Evolutionary conservation across 1,140 invertebrate species (phyloP).

Genomic region (Apocrypta bakeri): DNA sequence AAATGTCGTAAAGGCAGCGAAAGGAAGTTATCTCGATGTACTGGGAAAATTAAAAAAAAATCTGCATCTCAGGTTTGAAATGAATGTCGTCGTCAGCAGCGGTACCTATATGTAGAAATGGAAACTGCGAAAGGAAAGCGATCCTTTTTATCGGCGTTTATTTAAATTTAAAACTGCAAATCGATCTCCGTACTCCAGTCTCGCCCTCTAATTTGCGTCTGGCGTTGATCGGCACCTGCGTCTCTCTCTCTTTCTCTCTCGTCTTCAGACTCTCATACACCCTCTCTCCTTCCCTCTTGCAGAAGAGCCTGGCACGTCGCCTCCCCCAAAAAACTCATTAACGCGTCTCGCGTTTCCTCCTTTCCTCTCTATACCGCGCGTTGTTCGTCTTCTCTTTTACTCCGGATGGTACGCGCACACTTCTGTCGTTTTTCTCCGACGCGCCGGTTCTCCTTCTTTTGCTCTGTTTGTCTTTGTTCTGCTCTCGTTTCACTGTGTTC

Average conservation of each 20-base stretch:
- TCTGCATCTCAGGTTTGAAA: conserved; percentile 10
- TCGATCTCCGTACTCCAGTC: conserved; percentile 59
- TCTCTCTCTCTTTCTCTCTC: conserved; percentile 42
- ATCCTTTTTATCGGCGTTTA: conserved; percentile 66
- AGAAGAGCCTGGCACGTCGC: conserved; percentile 59
- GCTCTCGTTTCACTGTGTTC: not conserved
- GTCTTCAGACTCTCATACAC: conserved; percentile 34
- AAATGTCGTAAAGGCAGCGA: not conserved
- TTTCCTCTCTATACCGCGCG: conserved; percentile 10
- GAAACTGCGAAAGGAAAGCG: conserved; percentile 50
- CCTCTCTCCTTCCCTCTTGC: conserved; percentile 21
- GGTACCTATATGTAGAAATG: conserved; percentile 16
- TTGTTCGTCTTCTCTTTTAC: conserved; percentile 45
- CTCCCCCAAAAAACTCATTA: conserved; percentile 73
- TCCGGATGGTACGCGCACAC: not conserved
- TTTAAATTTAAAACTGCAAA: conserved; percentile 72
- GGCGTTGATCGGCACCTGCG: conserved; percentile 42
- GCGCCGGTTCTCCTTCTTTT: not conserved
- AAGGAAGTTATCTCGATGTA: not conserved
- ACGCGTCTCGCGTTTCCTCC: conserved; percentile 64
- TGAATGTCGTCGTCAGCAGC: conserved; percentile 44
- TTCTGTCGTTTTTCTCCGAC: not conserved
- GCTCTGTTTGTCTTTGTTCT: not conserved
- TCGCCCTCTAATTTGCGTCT: conserved; percentile 22
- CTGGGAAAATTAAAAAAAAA: not conserved